These are phyloP conservation scores for Phragmatobia fuliginosa DNA, from an alignment of 2,888 invertebrate genomes.

Conservation along the genomic window DNA sequence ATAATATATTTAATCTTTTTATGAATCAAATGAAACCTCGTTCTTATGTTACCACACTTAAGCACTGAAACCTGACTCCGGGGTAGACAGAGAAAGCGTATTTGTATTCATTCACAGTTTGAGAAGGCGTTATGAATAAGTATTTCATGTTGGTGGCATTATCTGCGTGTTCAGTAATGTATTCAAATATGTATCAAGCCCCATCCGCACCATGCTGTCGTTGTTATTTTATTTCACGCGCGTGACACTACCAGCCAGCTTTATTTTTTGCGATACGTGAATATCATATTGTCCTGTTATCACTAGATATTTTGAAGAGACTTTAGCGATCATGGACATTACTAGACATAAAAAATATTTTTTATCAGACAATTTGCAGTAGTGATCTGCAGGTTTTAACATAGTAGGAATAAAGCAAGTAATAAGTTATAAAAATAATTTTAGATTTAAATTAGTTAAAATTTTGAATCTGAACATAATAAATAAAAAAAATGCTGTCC, in stretches of 20 bases:
- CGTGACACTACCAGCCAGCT: slow-evolving; percentile 76
- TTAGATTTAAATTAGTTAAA: not conserved
- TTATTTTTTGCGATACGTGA: slow-evolving; percentile 76
- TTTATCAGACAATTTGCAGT: not conserved
- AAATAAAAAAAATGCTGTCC: not conserved
- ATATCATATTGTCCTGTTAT: slow-evolving; percentile 66
- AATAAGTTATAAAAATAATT: not conserved
- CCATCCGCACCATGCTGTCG: slow-evolving; percentile 81
- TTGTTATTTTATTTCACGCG: slow-evolving; percentile 85
- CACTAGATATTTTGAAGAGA: slow-evolving; percentile 53
- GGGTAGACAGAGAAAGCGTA: slow-evolving; percentile 48
- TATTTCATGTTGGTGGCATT: slow-evolving; percentile 78
- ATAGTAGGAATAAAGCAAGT: not conserved
- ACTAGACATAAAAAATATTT: slow-evolving; percentile 13
- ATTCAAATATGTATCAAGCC: slow-evolving; percentile 86
- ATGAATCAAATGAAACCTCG: slow-evolving; percentile 15
- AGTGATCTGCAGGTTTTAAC: not conserved
- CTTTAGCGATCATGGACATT: slow-evolving; percentile 26
- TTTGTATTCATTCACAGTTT: slow-evolving; percentile 76
- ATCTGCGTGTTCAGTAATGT: slow-evolving; percentile 84
- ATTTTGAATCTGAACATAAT: not conserved
- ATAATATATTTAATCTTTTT: slow-evolving; percentile 3
- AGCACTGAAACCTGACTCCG: slow-evolving; percentile 23
- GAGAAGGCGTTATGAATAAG: slow-evolving; percentile 83
- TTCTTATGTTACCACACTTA: slow-evolving; percentile 28